Evolutionary conservation across 2,888 invertebrate genomes (phyloP).

Genomic region (Resseliella maxima): DNA sequence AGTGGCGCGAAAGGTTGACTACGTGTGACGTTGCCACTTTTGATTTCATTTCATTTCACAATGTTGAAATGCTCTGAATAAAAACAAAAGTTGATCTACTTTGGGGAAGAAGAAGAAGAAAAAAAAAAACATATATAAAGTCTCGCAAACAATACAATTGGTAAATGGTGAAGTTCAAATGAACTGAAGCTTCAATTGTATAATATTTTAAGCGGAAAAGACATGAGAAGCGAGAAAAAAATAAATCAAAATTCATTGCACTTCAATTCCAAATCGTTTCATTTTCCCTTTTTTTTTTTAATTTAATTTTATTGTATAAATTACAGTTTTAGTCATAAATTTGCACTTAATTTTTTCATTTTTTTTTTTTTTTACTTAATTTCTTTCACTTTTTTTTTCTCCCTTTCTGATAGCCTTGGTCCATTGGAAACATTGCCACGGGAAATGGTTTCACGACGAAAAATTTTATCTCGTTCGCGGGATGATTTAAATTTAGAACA

Average conservation of each 20-base stretch:
- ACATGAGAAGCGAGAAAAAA: no score
- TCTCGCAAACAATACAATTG: not conserved
- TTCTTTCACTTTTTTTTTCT: no score
- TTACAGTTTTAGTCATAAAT: no score
- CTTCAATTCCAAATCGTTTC: no score
- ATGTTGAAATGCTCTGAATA: not conserved
- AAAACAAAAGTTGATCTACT: no score
- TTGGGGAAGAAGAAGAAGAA: not conserved
- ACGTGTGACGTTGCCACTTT: constrained; percentile 10
- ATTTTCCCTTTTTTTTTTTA: no score
- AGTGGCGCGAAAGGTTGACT: not conserved
- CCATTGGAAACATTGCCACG: constrained; percentile 60
- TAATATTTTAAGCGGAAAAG: no score
- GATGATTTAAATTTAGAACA: constrained; percentile 89
- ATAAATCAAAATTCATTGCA: not conserved
- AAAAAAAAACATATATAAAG: not conserved
- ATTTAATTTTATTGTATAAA: no score
- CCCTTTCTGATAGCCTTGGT: constrained; percentile 58
- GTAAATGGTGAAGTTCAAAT: not conserved
- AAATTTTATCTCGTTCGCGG: constrained; percentile 91
- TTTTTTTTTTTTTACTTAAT: not conserved
- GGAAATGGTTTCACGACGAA: constrained; percentile 90
- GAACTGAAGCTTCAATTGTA: no score
- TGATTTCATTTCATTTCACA: constrained; percentile 20
- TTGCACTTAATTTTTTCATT: not conserved